Conservation (phyloP, 2,797 vertebrate species). For the Clarias pachynema region DNA sequence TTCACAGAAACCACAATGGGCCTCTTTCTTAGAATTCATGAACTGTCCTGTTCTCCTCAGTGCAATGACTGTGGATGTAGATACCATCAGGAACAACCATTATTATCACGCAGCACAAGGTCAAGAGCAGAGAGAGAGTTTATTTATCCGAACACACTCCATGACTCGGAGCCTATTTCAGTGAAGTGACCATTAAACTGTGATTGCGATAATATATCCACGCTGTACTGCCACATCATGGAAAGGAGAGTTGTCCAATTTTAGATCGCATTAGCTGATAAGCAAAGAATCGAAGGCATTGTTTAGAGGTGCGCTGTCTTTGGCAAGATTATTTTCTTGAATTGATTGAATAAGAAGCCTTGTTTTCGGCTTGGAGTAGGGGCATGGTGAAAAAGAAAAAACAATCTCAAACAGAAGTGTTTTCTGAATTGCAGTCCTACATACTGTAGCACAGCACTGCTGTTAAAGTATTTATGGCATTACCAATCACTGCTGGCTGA, state of each 20-base stretch:
- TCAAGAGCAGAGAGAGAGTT: slow-evolving; percentile 37
- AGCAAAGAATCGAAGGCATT: slow-evolving; percentile 37
- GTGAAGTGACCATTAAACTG: slow-evolving; percentile 38
- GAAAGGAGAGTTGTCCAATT: slow-evolving; percentile 42
- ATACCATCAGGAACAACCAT: slow-evolving; percentile 50
- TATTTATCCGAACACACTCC: slow-evolving; percentile 38
- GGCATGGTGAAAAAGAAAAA: slow-evolving; percentile 5
- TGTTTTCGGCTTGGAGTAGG: slow-evolving; percentile 21
- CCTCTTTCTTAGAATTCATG: slow-evolving; percentile 46
- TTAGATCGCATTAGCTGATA: slow-evolving; percentile 57
- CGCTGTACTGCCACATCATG: slow-evolving; percentile 24
- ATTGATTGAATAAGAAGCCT: slow-evolving; percentile 37
- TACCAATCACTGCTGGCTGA: slow-evolving; percentile 38
- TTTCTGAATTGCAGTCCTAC: slow-evolving; percentile 23
- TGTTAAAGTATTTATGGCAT: slow-evolving; percentile 37
- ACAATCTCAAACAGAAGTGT: slow-evolving; percentile 4
- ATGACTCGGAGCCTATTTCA: slow-evolving; percentile 30
- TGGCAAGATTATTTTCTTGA: slow-evolving; percentile 37
- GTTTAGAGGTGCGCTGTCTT: slow-evolving; percentile 29
- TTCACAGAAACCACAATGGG: slow-evolving; percentile 53
- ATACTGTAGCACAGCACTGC: slow-evolving; percentile 2
- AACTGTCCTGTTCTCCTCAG: slow-evolving; percentile 39
- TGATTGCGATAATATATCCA: slow-evolving; percentile 49
- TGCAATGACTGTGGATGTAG: slow-evolving; percentile 39
- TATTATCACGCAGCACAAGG: slow-evolving; percentile 53